Evolutionary conservation across 1,140 invertebrate genomes (phyloP).

Genomic region (Papilio polyxenes): DNA sequence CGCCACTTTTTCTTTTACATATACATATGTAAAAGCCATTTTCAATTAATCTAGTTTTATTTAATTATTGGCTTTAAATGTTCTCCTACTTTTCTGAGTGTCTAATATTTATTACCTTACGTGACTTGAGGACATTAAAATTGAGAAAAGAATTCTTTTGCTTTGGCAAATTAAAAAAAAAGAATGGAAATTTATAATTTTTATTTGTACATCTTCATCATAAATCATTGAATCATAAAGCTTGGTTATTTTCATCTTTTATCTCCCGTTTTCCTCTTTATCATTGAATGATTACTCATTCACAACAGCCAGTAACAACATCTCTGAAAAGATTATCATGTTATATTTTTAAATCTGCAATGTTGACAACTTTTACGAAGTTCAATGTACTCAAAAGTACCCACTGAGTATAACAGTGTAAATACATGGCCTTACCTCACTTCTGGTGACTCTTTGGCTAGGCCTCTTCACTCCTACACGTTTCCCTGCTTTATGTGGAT

Average conservation of each 20-base stretch:
- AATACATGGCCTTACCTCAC: conserved; percentile 22
- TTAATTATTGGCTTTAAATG: neutral
- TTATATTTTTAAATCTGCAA: neutral
- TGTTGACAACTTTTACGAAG: neutral
- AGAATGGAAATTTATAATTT: no score
- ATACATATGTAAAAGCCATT: neutral
- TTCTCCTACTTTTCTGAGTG: neutral
- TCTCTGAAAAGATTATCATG: neutral
- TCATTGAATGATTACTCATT: neutral
- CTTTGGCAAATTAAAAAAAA: no score
- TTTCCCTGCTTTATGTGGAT: conserved; percentile 26
- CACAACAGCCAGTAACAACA: neutral
- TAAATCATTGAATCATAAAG: no score
- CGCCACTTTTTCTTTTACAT: neutral
- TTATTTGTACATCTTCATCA: no score
- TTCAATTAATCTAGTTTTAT: neutral
- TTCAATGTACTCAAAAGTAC: conserved; percentile 31
- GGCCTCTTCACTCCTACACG: conserved; percentile 37
- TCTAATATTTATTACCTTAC: neutral
- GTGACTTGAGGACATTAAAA: no score
- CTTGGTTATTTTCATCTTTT: neutral
- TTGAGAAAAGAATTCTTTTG: no score
- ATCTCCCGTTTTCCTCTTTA: neutral
- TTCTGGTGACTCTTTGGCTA: conserved; percentile 23
- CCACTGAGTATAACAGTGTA: neutral